Conservation (phyloP, 1,140 invertebrate species). For the Whitmania pigra region DNA sequence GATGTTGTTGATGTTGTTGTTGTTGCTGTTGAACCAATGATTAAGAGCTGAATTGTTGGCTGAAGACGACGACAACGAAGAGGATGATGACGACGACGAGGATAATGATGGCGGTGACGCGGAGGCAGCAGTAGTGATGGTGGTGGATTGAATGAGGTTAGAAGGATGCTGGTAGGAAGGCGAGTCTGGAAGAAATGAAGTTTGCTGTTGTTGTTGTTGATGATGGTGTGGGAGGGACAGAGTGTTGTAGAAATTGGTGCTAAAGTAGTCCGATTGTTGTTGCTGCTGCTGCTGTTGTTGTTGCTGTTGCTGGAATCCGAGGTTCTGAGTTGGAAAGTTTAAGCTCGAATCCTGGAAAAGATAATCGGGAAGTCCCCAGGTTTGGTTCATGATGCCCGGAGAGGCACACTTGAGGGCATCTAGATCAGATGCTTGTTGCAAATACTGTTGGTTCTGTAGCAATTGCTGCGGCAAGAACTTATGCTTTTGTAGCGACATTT, state of each 20-base stretch:
- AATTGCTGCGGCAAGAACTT: not conserved
- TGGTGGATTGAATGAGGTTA: not conserved
- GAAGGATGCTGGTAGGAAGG: not conserved
- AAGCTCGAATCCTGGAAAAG: not conserved
- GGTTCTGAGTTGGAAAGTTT: not conserved
- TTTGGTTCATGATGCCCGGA: not conserved
- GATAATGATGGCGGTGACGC: not conserved
- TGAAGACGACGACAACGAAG: constrained; percentile 1
- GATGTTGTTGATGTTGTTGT: constrained; percentile 1
- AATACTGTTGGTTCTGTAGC: not conserved
- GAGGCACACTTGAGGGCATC: not conserved
- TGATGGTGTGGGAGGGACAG: not conserved
- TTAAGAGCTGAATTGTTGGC: not conserved
- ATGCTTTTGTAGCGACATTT: not conserved
- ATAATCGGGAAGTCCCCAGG: not conserved
- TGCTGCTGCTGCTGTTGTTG: constrained; percentile 8
- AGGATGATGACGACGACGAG: not conserved
- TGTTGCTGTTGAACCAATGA: constrained; percentile 10
- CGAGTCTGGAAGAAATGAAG: not conserved
- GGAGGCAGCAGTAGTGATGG: not conserved
- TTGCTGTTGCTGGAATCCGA: not conserved
- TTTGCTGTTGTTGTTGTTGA: constrained; percentile 13
- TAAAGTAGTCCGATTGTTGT: constrained; percentile 4
- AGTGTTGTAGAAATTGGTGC: constrained; percentile 5
- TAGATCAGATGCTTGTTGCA: not conserved